Base-by-base conservation (phyloP, 2,888 invertebrate species). In the Taphrorychus bicolor region DNA sequence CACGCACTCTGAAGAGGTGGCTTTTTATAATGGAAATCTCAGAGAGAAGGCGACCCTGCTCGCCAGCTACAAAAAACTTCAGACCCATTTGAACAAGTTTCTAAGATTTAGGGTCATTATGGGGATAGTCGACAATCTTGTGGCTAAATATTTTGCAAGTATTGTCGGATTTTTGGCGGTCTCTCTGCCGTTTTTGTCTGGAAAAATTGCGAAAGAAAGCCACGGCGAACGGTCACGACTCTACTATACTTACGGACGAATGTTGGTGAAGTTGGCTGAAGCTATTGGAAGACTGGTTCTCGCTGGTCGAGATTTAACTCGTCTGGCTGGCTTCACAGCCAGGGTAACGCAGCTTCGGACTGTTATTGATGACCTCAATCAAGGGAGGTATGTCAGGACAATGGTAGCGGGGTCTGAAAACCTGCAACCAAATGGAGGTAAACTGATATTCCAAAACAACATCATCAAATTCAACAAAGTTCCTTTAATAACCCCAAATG, bases 71-170 rank as follows among this genome's bases (percentile, higher is more conserved):
- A 90, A 92, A 75, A 95, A 94, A 84, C 85, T 98, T 80, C 89
- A 94, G 19, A 84, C 87, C 32, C 97, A 97, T 82, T 82, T 97
- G 69, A 87, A 93, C 70, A 92, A 90, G 78, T 95, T 95, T 84
- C 87, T 97, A 67, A 91, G 92, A 80, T 98, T 97, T 84, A 88
- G 92, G 71, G 92, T 95, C 52, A 85, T 89, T 45, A 95, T 98
- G 91, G 98, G 98, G 58, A 90, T 97, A 77, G 83, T 97, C 17
- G 99, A 99, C 83, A 98, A 98, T 82, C 91, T 98, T 71, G 87
- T 99, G 61, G 98, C 96, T 48, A 98, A 98, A 87, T 98, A 98
- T 83, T 84, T 95, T 70, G 98, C 98, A 0, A 96, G 96, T n/a
- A 91, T 95, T 45, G 94, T 98, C 59, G 98, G 98, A 11, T 99